Evolutionary conservation across 2,888 invertebrate species (phyloP).

Genomic region (Homarus gammarus): DNA sequence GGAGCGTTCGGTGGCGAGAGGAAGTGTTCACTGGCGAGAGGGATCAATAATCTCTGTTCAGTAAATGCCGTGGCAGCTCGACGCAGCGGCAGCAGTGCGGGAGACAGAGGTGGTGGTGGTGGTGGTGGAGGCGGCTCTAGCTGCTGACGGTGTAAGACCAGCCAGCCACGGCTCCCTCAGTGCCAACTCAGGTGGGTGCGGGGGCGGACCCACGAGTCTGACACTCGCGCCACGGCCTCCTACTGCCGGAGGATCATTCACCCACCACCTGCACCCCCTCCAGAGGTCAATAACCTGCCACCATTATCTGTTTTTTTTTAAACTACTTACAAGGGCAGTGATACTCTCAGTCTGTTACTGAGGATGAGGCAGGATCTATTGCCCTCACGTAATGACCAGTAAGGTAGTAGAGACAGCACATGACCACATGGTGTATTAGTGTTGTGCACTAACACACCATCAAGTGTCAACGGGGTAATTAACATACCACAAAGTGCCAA

Average conservation of each 20-base stretch:
- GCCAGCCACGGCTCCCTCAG: not conserved
- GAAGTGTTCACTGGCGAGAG: constrained; percentile 19
- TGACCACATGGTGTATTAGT: too few relatives aligned
- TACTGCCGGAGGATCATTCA: not conserved
- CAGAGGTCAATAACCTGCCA: not conserved
- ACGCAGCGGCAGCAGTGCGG: constrained; percentile 36
- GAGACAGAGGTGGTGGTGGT: constrained; percentile 5
- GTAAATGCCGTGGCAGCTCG: constrained; percentile 25
- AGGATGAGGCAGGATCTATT: too few relatives aligned
- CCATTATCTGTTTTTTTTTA: not conserved
- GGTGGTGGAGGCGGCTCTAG: constrained; percentile 8
- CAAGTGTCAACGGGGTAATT: too few relatives aligned
- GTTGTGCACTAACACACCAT: too few relatives aligned
- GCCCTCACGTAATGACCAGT: too few relatives aligned
- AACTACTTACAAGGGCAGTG: too few relatives aligned
- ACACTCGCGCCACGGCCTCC: not conserved
- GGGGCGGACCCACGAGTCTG: constrained; percentile 2
- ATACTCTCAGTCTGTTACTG: too few relatives aligned
- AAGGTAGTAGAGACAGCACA: too few relatives aligned
- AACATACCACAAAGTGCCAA: too few relatives aligned
- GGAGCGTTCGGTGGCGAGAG: constrained; percentile 11
- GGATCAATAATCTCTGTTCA: constrained; percentile 31
- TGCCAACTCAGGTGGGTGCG: constrained; percentile 13
- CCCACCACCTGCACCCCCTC: not conserved
- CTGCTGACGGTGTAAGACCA: not conserved